Base-by-base conservation (phyloP, 2,113 vertebrate species). In the Oryzias celebensis region DNA sequence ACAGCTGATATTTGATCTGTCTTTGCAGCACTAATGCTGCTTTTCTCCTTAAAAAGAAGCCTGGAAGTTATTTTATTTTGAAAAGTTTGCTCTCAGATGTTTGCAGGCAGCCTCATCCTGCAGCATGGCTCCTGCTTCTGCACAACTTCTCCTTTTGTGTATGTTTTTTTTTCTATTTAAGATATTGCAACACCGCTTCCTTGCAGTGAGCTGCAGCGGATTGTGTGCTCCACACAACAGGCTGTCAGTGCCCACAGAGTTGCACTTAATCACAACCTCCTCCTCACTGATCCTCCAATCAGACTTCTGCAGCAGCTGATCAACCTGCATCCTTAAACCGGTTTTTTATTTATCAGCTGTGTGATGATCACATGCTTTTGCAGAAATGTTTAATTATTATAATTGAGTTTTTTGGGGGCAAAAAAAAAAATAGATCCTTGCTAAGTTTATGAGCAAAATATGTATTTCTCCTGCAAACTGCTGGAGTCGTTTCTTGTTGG, bases 111-210 rank as follows among this genome's bases (percentile, higher is more conserved):
- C 46, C 71, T 63, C 52, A 49, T 75, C 66, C 67, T 58, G 52
- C 18, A 31, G 56, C 14, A 36, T 5, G 22, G 22, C 45, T 47
- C 52, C 28, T 7, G 4, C 14, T 24, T 54, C 54, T 50, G 58
- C 62, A 47, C 46, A 63, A 89, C 85, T 89, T 88, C 79, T 86
- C 51, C 63, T 84, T 86, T 82, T 63, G 7, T 52, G 48, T 44
- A 45, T 64, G 42, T 53, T 62, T 43, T 18, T 23, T 70, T 64
- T 63, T 49, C 65, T 80, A 63, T 73, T 80, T 75, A 80, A 83
- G 66, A 65, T 14, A 18, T 82, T 86, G 77, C 82, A 82, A 84
- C 68, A 85, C 26, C 58, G 78, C 67, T 82, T 77, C 69, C 71
- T 61, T 56, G 66, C 78, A 68, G 53, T 1, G 28, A 56, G 63